Evolutionary conservation across 30 jellyfish, hydroid and myxozoan species (phyloP).

Genomic region (Turritopsis rubra): DNA sequence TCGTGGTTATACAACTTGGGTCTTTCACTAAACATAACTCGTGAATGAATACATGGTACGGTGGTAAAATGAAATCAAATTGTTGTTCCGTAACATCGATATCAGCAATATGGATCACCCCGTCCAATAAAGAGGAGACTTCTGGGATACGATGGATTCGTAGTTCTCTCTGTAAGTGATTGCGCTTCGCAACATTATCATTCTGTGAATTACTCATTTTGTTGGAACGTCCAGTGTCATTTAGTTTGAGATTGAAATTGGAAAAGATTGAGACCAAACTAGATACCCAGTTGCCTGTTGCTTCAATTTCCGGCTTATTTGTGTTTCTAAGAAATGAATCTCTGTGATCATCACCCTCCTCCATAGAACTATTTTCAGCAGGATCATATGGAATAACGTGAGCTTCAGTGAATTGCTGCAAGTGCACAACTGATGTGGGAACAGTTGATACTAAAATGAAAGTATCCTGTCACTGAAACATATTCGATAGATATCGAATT

Average conservation of each 20-base stretch:
- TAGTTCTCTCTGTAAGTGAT: background rate
- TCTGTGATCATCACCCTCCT: background rate
- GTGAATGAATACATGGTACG: constrained; percentile 1
- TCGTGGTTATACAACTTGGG: background rate
- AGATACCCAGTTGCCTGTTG: background rate
- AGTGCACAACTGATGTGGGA: background rate
- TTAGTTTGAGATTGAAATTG: background rate
- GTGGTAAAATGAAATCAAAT: constrained; percentile 6
- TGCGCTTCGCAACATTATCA: background rate
- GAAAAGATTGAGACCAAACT: background rate
- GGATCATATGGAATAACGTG: constrained; percentile 16
- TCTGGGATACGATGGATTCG: background rate
- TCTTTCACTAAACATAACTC: background rate
- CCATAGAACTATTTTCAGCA: background rate
- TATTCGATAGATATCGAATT: no score
- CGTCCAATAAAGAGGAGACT: background rate
- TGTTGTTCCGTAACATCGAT: background rate
- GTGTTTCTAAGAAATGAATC: background rate
- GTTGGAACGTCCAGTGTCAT: background rate
- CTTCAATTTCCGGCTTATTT: background rate
- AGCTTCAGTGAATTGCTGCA: constrained; percentile 19
- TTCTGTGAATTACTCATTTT: background rate
- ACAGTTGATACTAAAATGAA: constrained; percentile 10
- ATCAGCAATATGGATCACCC: background rate
- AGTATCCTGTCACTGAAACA: no score